These are phyloP conservation scores for Tipula helvola DNA, from an alignment of 2,888 invertebrate genomes.

Conservation along the genomic window DNA sequence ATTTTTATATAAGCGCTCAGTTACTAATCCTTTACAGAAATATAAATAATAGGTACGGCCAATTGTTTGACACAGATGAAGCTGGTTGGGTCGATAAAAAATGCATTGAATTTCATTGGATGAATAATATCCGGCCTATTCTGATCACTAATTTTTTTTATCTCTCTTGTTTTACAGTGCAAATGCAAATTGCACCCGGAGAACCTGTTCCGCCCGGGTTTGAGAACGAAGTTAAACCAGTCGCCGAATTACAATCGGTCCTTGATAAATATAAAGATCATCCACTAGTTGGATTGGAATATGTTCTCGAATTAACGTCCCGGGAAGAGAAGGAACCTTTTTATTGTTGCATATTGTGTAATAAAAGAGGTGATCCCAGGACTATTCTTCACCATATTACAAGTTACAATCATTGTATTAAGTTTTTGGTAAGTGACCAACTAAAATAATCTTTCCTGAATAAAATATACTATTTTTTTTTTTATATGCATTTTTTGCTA, in stretches of 20 bases:
- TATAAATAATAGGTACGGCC: background rate
- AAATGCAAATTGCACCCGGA: constrained; percentile 39
- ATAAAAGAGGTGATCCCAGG: constrained; percentile 64
- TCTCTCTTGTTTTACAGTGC: constrained; percentile 14
- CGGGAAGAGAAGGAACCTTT: constrained; percentile 53
- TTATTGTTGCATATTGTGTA: constrained; percentile 66
- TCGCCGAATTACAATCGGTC: constrained; percentile 38
- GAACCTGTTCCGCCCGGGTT: constrained; percentile 60
- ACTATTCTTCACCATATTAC: constrained; percentile 68
- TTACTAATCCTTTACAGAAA: background rate
- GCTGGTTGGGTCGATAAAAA: background rate
- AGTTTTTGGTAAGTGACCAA: constrained; percentile 46
- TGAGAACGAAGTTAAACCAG: constrained; percentile 44
- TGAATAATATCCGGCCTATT: background rate
- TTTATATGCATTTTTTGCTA: constrained; percentile 20
- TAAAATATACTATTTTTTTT: background rate
- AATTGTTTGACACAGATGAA: background rate
- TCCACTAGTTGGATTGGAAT: constrained; percentile 60
- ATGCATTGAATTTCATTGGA: background rate
- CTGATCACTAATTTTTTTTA: background rate
- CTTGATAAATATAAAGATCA: constrained; percentile 37
- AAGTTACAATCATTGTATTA: constrained; percentile 60
- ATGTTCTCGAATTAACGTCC: constrained; percentile 58
- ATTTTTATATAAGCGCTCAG: background rate
- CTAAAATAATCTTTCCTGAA: background rate